phyloP scores from a whole-genome alignment of 1,140 invertebrate genomes.

The Magallana ariakensis region DNA sequence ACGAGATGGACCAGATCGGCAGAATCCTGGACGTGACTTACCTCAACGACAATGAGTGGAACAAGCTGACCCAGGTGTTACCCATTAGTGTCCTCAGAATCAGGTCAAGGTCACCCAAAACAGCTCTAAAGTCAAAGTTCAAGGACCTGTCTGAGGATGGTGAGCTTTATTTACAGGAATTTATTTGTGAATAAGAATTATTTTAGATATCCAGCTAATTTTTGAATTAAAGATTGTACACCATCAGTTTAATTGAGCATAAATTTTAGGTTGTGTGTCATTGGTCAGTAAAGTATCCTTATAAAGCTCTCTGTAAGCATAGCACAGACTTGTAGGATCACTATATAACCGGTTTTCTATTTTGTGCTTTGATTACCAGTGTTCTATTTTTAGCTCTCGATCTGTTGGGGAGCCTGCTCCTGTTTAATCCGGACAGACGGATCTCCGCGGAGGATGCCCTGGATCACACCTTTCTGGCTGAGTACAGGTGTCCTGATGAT shows the following conservation, averaged over 20 bases:
- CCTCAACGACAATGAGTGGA: constrained; percentile 67
- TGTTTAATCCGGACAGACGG: constrained; percentile 94
- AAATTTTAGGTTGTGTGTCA: too few species aligned
- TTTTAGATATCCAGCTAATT: too few species aligned
- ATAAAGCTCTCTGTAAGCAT: too few species aligned
- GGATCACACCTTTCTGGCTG: constrained; percentile 89
- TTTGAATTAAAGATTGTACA: too few species aligned
- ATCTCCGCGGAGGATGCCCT: constrained; percentile 95
- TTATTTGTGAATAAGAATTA: too few species aligned
- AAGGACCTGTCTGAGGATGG: constrained; percentile 43
- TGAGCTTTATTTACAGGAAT: not conserved
- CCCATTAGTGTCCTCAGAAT: constrained; percentile 57
- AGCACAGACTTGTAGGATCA: too few species aligned
- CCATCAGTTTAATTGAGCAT: too few species aligned
- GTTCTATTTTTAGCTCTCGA: constrained; percentile 87
- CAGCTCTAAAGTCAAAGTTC: constrained; percentile 43
- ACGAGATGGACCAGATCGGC: constrained; percentile 69
- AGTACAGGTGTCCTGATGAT: constrained; percentile 95
- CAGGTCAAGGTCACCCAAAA: constrained; percentile 45
- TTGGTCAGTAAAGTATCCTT: too few species aligned
- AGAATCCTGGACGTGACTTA: constrained; percentile 57
- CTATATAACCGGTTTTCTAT: too few species aligned
- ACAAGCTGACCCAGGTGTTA: constrained; percentile 63
- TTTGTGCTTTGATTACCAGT: too few species aligned
- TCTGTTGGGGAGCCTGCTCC: constrained; percentile 95